Evolutionary conservation across 1,140 invertebrate genomes (phyloP).

Genomic region (Polypedilum pembai): DNA sequence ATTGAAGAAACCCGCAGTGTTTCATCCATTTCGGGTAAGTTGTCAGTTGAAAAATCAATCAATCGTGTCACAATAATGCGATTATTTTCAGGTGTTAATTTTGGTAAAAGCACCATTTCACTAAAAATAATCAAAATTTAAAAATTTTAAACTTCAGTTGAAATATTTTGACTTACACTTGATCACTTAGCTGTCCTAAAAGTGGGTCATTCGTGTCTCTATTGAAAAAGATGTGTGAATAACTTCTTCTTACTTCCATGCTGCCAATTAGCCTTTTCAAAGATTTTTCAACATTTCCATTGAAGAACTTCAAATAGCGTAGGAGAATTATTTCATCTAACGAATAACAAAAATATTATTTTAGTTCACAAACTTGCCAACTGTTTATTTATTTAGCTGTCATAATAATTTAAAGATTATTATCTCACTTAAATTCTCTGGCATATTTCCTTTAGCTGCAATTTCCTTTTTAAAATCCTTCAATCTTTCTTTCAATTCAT

Average conservation of each 20-base stretch:
- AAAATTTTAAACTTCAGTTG: too few species aligned
- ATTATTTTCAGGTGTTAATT: neutral
- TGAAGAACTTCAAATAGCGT: neutral
- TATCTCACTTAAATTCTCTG: neutral
- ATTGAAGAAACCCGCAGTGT: constrained; percentile 41
- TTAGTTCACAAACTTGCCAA: too few species aligned
- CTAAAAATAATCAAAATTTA: neutral
- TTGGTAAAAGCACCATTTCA: neutral
- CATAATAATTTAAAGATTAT: too few species aligned
- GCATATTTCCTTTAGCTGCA: neutral
- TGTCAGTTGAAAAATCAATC: neutral
- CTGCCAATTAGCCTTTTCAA: neutral
- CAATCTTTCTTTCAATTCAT: neutral
- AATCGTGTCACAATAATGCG: neutral
- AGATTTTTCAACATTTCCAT: constrained; percentile 5
- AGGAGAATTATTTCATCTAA: neutral
- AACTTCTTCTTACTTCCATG: neutral
- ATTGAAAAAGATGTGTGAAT: neutral
- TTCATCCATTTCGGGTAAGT: neutral
- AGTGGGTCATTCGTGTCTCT: neutral
- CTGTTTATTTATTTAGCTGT: too few species aligned
- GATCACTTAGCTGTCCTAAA: neutral
- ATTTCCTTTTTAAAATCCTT: neutral
- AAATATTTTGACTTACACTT: neutral
- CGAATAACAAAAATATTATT: neutral